Evolutionary conservation across 2,888 invertebrate genomes (phyloP).

Genomic region (Itoplectis maculator): DNA sequence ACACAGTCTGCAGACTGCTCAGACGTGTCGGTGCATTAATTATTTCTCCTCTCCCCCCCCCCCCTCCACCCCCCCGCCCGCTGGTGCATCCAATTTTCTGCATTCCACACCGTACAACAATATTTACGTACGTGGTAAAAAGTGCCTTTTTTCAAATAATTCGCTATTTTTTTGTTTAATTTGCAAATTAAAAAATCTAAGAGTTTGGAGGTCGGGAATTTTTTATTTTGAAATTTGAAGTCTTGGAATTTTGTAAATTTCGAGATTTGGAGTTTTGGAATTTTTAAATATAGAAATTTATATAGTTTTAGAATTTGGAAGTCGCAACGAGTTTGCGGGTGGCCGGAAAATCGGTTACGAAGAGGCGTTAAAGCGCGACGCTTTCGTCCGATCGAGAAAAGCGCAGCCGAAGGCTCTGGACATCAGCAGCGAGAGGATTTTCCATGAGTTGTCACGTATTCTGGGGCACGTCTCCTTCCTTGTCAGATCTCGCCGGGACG

Average conservation of each 20-base stretch:
- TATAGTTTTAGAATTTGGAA: too few species aligned
- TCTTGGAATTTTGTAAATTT: too few species aligned
- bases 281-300: too few species aligned
- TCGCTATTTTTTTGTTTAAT: too few species aligned
- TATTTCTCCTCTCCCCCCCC: slow-evolving; percentile 60
- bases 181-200: too few species aligned
- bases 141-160: not conserved
- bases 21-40: slow-evolving; percentile 80
- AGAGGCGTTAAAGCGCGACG: slow-evolving; percentile 31
- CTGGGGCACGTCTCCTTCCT: slow-evolving; percentile 68
- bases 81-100: slow-evolving; percentile 45
- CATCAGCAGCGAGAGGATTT: slow-evolving; percentile 39
- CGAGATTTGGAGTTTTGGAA: too few species aligned
- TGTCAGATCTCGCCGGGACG: slow-evolving; percentile 61
- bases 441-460: slow-evolving; percentile 70
- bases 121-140: not conserved
- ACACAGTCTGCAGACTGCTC: slow-evolving; percentile 41
- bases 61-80: too few species aligned
- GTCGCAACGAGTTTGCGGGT: too few species aligned
- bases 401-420: slow-evolving; percentile 17
- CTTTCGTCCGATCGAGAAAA: slow-evolving; percentile 37
- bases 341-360: slow-evolving; percentile 9
- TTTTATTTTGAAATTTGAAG: too few species aligned
- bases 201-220: too few species aligned
- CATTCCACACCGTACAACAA: slow-evolving; percentile 7